A percentile compares a stretch with the other conserved stretches of the same genome.
These are phyloP conservation scores for Turnix velox DNA, from an alignment of 2,113 vertebrate genomes.

Conservation along the genomic window DNA sequence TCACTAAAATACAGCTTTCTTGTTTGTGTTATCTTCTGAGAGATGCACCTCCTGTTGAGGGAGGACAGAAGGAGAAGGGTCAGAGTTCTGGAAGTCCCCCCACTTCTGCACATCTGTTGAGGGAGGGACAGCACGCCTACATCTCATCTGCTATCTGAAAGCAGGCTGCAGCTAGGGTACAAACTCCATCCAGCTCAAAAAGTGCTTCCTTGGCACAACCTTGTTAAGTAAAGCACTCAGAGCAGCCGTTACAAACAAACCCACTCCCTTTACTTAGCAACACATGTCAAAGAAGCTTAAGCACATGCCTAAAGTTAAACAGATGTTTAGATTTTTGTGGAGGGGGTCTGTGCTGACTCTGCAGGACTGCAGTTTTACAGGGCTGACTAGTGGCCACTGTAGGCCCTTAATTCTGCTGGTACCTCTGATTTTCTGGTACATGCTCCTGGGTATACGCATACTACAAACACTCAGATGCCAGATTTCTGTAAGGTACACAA, in stretches of 20 bases:
- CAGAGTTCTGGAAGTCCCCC: background rate
- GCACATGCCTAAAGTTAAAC: background rate
- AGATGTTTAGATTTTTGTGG: constrained; percentile 12
- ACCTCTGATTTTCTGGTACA: background rate
- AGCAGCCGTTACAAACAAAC: background rate
- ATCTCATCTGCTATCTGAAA: accelerated
- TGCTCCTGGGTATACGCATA: background rate
- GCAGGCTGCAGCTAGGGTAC: background rate
- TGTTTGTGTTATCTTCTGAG: background rate
- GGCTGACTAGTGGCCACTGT: background rate
- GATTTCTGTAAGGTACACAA: background rate
- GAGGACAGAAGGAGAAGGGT: background rate
- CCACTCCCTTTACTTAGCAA: background rate
- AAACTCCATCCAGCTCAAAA: background rate
- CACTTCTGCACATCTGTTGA: background rate
- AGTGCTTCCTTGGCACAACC: background rate
- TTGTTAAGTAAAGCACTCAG: background rate
- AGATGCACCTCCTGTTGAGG: background rate
- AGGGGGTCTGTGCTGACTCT: constrained; percentile 23
- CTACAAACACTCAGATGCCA: background rate
- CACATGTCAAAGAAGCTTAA: constrained; percentile 15
- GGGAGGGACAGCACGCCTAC: background rate
- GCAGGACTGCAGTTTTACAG: background rate
- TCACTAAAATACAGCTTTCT: background rate
- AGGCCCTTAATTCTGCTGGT: background rate